phyloP scores from a whole-genome alignment of 2,113 vertebrate species.

The Pteropus alecto region DNA sequence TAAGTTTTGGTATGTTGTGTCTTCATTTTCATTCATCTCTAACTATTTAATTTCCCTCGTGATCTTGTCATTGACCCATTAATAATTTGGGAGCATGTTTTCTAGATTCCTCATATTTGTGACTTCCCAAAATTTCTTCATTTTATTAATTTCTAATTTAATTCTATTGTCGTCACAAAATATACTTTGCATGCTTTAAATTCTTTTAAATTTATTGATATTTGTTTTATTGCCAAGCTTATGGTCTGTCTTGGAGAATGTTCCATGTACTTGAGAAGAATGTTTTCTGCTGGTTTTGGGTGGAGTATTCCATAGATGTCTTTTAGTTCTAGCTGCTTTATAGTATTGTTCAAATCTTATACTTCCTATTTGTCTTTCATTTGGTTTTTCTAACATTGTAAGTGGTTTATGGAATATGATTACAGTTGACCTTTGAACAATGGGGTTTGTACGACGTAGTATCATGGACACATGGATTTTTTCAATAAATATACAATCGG shows the following conservation, averaged over 20 bases:
- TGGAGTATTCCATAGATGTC: not conserved
- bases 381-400: not conserved
- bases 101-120: not conserved
- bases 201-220: not conserved
- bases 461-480: too few species aligned
- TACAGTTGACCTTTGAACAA: not conserved
- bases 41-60: not conserved
- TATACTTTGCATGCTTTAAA: not conserved
- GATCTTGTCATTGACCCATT: not conserved
- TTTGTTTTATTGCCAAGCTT: not conserved
- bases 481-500: not conserved
- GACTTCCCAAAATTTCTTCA: not conserved
- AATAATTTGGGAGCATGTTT: not conserved
- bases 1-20: too few species aligned
- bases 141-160: not conserved
- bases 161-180: not conserved
- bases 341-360: not conserved
- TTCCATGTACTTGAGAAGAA: not conserved
- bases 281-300: not conserved
- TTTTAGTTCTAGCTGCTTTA: not conserved
- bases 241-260: not conserved
- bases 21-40: too few species aligned
- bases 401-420: not conserved
- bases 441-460: too few species aligned
- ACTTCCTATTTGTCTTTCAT: not conserved